phyloP scores from a whole-genome alignment of 2,113 vertebrate genomes.

The Thamnophis sirtalis region DNA sequence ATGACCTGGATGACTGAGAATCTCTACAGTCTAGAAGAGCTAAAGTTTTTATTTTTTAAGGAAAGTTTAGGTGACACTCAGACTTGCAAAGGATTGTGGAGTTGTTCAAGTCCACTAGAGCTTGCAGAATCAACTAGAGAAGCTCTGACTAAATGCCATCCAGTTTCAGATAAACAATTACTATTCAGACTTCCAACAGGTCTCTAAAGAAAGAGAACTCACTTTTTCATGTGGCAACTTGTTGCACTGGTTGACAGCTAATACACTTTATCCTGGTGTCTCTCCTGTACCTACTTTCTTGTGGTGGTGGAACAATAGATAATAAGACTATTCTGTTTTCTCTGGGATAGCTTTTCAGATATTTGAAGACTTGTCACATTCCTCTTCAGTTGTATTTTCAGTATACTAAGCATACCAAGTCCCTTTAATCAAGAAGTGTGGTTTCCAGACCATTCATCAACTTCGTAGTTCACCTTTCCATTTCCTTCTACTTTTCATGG shows the following conservation, averaged over 20 bases:
- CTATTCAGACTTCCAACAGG: background rate
- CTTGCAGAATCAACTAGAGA: background rate
- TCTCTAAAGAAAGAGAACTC: background rate
- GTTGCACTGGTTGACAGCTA: background rate
- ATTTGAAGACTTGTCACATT: background rate
- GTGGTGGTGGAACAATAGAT: background rate
- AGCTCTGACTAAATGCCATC: background rate
- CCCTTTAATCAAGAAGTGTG: background rate
- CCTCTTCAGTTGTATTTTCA: background rate
- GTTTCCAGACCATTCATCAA: background rate
- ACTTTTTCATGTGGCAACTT: background rate
- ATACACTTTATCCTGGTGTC: background rate
- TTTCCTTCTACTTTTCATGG: background rate
- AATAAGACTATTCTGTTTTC: background rate
- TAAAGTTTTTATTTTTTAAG: background rate
- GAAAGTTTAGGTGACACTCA: background rate
- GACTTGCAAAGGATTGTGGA: background rate
- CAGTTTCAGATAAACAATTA: background rate
- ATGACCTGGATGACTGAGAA: no score
- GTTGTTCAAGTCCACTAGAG: background rate
- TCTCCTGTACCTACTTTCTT: background rate
- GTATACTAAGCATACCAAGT: background rate
- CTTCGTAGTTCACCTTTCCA: background rate
- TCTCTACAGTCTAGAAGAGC: background rate
- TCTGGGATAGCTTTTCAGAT: background rate